phyloP scores from a whole-genome alignment of 2,113 vertebrate genomes.

The Sander vitreus region DNA sequence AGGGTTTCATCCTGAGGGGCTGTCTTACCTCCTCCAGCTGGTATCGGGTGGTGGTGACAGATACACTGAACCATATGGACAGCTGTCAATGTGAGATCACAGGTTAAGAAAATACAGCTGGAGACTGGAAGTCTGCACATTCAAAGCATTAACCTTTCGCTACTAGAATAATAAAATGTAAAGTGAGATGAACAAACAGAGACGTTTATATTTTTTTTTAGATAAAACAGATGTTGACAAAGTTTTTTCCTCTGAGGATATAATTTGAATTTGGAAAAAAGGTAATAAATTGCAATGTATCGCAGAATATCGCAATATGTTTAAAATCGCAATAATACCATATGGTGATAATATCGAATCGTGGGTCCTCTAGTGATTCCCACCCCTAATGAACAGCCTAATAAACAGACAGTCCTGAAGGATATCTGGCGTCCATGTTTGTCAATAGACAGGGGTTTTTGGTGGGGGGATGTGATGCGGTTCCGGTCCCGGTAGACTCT shows the following conservation, averaged over 20 bases:
- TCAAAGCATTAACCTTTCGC: background rate
- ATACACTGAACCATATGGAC: constrained; percentile 95
- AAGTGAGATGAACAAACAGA: no score
- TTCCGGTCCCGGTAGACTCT: constrained; percentile 92
- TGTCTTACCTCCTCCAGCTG: constrained; percentile 95
- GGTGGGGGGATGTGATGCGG: constrained; percentile 90
- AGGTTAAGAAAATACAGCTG: constrained; percentile 72
- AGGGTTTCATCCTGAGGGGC: background rate
- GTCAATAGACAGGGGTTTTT: constrained; percentile 90
- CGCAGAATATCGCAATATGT: no score
- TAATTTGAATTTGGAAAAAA: no score
- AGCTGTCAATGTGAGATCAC: constrained; percentile 89
- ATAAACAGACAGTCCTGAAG: constrained; percentile 74
- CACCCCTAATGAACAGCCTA: background rate
- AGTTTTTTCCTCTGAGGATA: no score
- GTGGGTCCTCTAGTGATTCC: no score
- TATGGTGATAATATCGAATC: no score
- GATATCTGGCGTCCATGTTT: constrained; percentile 97
- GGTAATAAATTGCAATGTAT: no score
- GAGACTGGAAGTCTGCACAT: constrained; percentile 26
- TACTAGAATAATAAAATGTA: no score
- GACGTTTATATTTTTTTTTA: no score
- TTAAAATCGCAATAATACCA: no score
- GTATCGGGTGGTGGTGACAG: constrained; percentile 95
- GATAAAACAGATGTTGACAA: no score